Conservation (phyloP, 2,113 vertebrate genomes). For the Oophaga pumilio region DNA sequence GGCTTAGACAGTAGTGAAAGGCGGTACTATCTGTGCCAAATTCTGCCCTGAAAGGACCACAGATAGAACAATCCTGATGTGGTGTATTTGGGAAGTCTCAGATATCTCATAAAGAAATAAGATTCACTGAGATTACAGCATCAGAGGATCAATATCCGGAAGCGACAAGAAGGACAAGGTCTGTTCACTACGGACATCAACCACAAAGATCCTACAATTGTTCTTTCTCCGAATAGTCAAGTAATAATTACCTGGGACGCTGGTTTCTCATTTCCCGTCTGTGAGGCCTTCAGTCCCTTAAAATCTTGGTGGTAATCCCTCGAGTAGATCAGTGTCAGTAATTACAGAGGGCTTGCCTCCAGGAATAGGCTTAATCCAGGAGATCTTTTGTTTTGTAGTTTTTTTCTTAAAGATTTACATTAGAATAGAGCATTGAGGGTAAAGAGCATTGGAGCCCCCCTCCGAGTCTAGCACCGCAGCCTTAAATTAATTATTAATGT, state of each 20-base stretch:
- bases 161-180: background rate
- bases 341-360: constrained; percentile 16
- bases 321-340: constrained; percentile 28
- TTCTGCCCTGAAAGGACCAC: background rate
- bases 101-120: constrained; percentile 1
- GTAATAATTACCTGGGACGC: background rate
- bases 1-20: too few species aligned
- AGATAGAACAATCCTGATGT: background rate
- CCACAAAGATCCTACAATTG: background rate
- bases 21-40: too few species aligned
- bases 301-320: constrained; percentile 4
- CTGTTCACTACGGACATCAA: background rate
- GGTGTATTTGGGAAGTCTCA: background rate
- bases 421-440: background rate
- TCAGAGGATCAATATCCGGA: background rate
- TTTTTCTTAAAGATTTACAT: constrained; percentile 29
- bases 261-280: background rate
- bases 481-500: constrained; percentile 26
- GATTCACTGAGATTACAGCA: background rate
- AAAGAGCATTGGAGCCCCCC: background rate
- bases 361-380: background rate
- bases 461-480: background rate
- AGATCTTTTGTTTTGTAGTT: constrained; percentile 9
- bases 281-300: background rate
- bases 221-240: background rate